Evolutionary conservation across 2,113 vertebrate genomes (phyloP).

Genomic region (Platichthys flesus): DNA sequence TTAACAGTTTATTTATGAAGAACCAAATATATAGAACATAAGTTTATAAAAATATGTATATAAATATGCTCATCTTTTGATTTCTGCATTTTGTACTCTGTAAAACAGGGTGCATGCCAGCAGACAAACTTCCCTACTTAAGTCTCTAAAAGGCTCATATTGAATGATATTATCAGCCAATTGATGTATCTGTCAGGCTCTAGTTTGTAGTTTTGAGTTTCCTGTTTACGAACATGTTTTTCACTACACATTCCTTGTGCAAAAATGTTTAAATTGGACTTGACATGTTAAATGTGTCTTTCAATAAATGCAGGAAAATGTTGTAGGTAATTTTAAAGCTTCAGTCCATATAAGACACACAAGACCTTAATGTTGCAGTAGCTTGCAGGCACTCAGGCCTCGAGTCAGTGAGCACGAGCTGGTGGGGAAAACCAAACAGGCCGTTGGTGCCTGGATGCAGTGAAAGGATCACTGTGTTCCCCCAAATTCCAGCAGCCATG

Average conservation of each 20-base stretch:
- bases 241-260: neutral
- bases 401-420: conserved; percentile 45
- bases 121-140: too few species aligned
- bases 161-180: too few species aligned
- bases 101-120: too few species aligned
- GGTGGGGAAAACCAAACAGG: conserved; percentile 71
- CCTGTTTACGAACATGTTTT: neutral
- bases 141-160: too few species aligned
- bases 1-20: too few species aligned
- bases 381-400: conserved; percentile 30
- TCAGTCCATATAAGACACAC: neutral
- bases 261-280: neutral
- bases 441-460: conserved; percentile 61
- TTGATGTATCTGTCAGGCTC: too few species aligned
- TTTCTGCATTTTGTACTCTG: too few species aligned
- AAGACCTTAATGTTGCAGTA: conserved; percentile 9
- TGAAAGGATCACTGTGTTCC: conserved; percentile 84
- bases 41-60: too few species aligned
- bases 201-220: neutral
- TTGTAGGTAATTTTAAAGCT: neutral
- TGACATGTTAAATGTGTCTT: neutral
- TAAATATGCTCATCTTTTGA: too few species aligned
- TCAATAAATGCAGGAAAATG: conserved; percentile 3
- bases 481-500: conserved; percentile 72
- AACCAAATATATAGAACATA: too few species aligned